phyloP scores from a whole-genome alignment of 2,888 invertebrate species.

The Synergus gifuensis region DNA sequence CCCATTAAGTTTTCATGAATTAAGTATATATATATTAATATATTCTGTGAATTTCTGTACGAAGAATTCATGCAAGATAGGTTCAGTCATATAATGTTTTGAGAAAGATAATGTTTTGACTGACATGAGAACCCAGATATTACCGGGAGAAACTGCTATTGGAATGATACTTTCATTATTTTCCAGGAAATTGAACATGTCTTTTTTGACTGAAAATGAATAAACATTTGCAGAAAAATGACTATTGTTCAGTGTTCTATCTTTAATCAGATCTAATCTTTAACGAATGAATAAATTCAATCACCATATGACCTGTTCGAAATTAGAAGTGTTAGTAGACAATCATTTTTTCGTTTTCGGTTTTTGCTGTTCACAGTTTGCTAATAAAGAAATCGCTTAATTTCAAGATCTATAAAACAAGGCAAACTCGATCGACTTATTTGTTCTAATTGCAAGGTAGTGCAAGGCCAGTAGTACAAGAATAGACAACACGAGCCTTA shows the following conservation, averaged over 20 bases:
- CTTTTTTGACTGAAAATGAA: too few species aligned
- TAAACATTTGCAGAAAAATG: too few species aligned
- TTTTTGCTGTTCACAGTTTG: slow-evolving; percentile 1
- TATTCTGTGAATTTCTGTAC: neutral
- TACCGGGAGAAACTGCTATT: neutral
- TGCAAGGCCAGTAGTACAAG: slow-evolving; percentile 30
- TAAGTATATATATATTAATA: too few species aligned
- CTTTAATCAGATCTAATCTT: too few species aligned
- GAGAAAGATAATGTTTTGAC: neutral
- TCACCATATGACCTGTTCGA: neutral
- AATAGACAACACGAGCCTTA: slow-evolving; percentile 27
- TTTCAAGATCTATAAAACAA: slow-evolving; percentile 34
- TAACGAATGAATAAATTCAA: neutral
- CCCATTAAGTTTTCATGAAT: neutral
- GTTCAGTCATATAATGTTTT: neutral
- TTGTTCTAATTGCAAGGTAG: slow-evolving; percentile 39
- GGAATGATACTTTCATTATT: neutral
- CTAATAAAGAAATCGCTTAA: slow-evolving; percentile 36
- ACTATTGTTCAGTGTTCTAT: too few species aligned
- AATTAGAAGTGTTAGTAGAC: neutral
- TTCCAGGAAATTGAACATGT: neutral
- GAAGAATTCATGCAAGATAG: neutral
- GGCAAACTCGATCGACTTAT: slow-evolving; percentile 36
- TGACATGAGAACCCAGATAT: neutral
- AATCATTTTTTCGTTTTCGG: neutral